Evolutionary conservation across 1,140 invertebrate genomes (phyloP).

Genomic region (Mylabris phalerata): DNA sequence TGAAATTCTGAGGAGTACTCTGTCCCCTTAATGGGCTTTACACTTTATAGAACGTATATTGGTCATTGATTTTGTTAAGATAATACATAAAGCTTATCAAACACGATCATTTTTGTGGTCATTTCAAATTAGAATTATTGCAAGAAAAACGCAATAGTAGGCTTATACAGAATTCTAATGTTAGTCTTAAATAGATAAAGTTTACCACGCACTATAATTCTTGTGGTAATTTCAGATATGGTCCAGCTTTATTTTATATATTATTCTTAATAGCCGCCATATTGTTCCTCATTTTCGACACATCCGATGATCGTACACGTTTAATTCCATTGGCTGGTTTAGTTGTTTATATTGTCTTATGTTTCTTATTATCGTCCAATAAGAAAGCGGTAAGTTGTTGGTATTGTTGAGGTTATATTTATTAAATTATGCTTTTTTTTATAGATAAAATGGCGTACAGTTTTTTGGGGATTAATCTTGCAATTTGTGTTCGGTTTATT

Average conservation of each 20-base stretch:
- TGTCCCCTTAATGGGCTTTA: no score
- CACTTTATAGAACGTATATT: no score
- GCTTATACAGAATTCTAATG: no score
- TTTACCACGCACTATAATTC: background rate
- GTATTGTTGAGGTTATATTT: no score
- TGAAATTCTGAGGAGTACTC: no score
- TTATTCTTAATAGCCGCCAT: slow-evolving; percentile 45
- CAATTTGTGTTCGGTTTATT: slow-evolving; percentile 84
- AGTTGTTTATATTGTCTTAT: slow-evolving; percentile 46
- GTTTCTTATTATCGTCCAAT: slow-evolving; percentile 57
- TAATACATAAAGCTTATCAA: background rate
- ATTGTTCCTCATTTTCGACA: slow-evolving; percentile 59
- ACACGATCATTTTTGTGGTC: background rate
- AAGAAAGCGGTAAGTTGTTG: slow-evolving; percentile 43
- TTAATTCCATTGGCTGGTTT: slow-evolving; percentile 61
- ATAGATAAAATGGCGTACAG: background rate
- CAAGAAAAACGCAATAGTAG: no score
- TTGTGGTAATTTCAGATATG: slow-evolving; percentile 21
- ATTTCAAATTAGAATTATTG: background rate
- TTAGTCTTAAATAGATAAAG: background rate
- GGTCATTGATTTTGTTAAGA: background rate
- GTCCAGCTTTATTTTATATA: slow-evolving; percentile 16
- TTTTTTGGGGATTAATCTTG: slow-evolving; percentile 43
- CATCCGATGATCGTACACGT: slow-evolving; percentile 51
- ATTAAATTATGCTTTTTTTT: background rate